These are phyloP conservation scores for Chelonus insularis DNA, from an alignment of 1,140 invertebrate genomes.

Conservation along the genomic window DNA sequence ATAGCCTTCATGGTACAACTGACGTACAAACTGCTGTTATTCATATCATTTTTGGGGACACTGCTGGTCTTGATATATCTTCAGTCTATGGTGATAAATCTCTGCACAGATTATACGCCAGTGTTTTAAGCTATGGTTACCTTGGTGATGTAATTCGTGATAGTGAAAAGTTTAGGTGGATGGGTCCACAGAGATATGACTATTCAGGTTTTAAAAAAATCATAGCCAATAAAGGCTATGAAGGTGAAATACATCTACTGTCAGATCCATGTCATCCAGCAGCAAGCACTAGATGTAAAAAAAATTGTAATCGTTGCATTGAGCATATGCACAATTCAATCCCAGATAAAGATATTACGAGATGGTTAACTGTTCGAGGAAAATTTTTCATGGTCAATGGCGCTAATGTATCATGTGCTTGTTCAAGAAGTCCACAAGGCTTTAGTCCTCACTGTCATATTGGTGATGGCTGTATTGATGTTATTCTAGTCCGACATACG, in stretches of 20 bases:
- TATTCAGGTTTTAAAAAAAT: constrained; percentile 80
- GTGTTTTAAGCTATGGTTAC: constrained; percentile 85
- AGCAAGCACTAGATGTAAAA: constrained; percentile 53
- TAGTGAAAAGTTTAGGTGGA: constrained; percentile 84
- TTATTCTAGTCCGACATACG: constrained; percentile 77
- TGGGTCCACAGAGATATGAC: constrained; percentile 87
- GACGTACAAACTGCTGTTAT: constrained; percentile 81
- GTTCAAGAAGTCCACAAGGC: constrained; percentile 73
- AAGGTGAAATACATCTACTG: constrained; percentile 69
- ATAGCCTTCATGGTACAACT: constrained; percentile 80
- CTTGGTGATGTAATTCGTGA: constrained; percentile 83
- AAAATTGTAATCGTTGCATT: constrained; percentile 56
- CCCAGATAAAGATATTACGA: constrained; percentile 31
- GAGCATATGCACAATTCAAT: constrained; percentile 41
- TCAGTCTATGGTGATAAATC: constrained; percentile 71
- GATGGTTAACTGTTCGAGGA: constrained; percentile 69
- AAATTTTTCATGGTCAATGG: constrained; percentile 80
- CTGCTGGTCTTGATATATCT: constrained; percentile 75
- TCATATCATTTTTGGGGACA: constrained; percentile 80
- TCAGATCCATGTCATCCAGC: constrained; percentile 58
- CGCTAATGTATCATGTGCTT: constrained; percentile 80
- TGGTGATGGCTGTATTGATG: constrained; percentile 79
- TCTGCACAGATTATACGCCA: constrained; percentile 75
- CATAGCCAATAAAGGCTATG: constrained; percentile 70
- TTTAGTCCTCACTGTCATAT: constrained; percentile 80